Evolutionary conservation across 2,797 vertebrate species (phyloP), one percentile per base, ranked within the genome.

Genomic region (Gorsachius magnificus): DNA sequence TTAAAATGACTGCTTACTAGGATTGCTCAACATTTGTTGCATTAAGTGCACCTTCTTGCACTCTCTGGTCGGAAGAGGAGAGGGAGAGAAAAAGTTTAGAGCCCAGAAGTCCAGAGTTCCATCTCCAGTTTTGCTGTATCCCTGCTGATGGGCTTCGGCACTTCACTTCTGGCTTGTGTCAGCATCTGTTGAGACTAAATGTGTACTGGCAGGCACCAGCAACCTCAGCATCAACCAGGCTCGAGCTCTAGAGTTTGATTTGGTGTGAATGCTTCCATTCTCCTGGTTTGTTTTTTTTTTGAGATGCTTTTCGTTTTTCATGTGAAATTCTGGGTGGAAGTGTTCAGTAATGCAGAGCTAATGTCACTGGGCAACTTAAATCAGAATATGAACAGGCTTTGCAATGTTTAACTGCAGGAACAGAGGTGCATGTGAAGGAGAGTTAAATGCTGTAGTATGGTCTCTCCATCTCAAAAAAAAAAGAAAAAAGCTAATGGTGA

Each of bases 251-350:
- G 33, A 74, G 48, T 53, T 91, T 24, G 48, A 18, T 68, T 76
- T 0, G 2, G 8, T 25, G 28, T 18, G 31, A 53, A 33, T 2
- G 0, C n/a, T 72, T 81, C 43, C 10, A 1, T 74, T 36, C n/a
- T 61, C 31, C n/a, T 38, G 0, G 46, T 38, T 38, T 8, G 10
- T 16, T 53, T 53, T 51, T 53, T 15, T 26, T 28, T 28, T 21
- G 51, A 61, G 33, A 22, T 35, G 35, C 31, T 80, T 60, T 65
- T 71, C 6, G 13, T n/a, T 66, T 66, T 65, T n/a, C 17, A n/a
- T 56, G 28, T n/a, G 60, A 36, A 78, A 46, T 72, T 48, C 65
- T 24, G 50, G 4, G 19, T 48, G 38, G 26, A 48, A 78, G 24
- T 2, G 35, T 82, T 58, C 24, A 68, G 48, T 29, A 61, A 50